A percentile compares a stretch with the other conserved stretches of the same genome.
phyloP scores from a whole-genome alignment of 2,113 vertebrate species.

The Polypterus bichir region DNA sequence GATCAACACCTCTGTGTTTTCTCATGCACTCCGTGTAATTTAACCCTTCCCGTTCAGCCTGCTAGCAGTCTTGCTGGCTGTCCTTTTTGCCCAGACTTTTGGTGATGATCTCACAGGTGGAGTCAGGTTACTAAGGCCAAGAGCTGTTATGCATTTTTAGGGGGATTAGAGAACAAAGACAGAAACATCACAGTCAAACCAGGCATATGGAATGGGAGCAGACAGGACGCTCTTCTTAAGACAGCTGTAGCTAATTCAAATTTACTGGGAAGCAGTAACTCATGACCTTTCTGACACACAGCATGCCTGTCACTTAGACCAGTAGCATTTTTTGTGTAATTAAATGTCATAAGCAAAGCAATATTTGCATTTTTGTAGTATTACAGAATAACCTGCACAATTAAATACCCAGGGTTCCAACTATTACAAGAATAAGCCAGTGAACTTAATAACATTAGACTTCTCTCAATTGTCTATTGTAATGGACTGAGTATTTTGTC shows the following conservation, averaged over 20 bases:
- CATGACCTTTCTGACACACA: constrained; percentile 35
- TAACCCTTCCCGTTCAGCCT: constrained; percentile 22
- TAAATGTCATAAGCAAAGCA: background rate
- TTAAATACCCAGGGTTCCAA: no score
- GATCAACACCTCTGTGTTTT: constrained; percentile 20
- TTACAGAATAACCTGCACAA: no score
- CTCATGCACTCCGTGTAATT: constrained; percentile 32
- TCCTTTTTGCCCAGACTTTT: constrained; percentile 23
- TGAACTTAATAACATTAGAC: no score
- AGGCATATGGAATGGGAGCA: constrained; percentile 17
- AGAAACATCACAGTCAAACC: background rate
- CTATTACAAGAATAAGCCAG: no score
- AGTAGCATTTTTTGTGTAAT: background rate
- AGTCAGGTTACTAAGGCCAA: constrained; percentile 39
- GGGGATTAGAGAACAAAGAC: background rate
- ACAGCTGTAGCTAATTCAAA: constrained; percentile 45
- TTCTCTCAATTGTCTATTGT: no score
- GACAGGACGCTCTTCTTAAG: constrained; percentile 40
- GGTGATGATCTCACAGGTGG: constrained; percentile 42
- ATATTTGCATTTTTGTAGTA: background rate
- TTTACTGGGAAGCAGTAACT: constrained; percentile 33
- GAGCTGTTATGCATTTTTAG: constrained; percentile 3
- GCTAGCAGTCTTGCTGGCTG: constrained; percentile 28
- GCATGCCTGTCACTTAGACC: constrained; percentile 24
- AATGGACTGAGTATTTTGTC: no score